phyloP scores from a whole-genome alignment of 2,113 vertebrate species.

The Cynocephalus volans region DNA sequence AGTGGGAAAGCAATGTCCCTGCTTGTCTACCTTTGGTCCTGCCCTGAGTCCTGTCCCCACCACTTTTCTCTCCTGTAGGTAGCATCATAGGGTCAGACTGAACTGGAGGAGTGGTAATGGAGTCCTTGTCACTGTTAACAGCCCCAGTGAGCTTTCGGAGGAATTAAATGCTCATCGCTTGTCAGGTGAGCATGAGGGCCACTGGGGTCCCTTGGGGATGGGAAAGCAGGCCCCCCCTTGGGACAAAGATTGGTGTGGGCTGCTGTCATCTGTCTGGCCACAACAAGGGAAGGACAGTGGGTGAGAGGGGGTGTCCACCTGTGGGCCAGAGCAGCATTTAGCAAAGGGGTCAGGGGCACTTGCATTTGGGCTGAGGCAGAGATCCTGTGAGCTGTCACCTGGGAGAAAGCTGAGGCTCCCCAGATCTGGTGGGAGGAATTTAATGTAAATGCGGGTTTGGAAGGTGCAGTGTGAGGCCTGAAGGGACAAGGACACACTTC shows the following conservation, averaged over 20 bases:
- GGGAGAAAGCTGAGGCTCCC: not conserved
- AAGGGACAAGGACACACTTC: not conserved
- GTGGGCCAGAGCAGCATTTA: accelerated
- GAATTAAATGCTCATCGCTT: conserved; percentile 11
- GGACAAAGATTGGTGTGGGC: not conserved
- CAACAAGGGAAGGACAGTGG: not conserved
- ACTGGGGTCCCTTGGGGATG: not conserved
- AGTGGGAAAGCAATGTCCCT: not conserved
- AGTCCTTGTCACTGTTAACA: conserved; percentile 49
- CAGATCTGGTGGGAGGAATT: accelerated
- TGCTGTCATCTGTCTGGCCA: not conserved
- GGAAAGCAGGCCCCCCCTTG: not conserved
- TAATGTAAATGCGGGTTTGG: not conserved
- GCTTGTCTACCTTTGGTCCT: too few relatives aligned
- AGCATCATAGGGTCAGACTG: not conserved
- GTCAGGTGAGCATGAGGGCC: conserved; percentile 48
- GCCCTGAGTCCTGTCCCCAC: not conserved
- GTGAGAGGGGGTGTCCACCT: accelerated
- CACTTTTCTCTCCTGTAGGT: not conserved
- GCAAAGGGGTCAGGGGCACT: not conserved
- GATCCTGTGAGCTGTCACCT: accelerated
- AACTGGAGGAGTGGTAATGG: not conserved
- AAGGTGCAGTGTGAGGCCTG: not conserved
- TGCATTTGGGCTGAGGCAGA: not conserved
- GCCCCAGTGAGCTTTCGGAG: conserved; percentile 50